Conservation (phyloP, 1,140 invertebrate genomes). For the Charaxes varanes region DNA sequence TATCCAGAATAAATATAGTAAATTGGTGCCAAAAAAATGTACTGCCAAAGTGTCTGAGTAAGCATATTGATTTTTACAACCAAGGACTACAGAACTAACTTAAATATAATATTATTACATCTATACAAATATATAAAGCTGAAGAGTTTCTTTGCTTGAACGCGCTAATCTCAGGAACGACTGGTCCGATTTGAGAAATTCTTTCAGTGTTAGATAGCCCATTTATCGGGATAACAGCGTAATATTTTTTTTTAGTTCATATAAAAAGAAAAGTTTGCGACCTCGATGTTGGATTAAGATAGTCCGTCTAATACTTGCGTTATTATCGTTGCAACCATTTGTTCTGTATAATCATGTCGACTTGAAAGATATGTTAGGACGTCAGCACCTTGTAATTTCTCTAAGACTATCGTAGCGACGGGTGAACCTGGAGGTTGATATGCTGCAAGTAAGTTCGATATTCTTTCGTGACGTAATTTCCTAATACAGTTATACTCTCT, state of each 20-base stretch:
- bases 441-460: slow-evolving; percentile 83
- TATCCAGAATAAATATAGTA: slow-evolving; percentile 5
- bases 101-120: no score
- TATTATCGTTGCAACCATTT: slow-evolving; percentile 89
- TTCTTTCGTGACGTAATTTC: slow-evolving; percentile 88
- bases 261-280: no score
- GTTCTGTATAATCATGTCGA: slow-evolving; percentile 91
- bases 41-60: slow-evolving; percentile 11
- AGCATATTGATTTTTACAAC: slow-evolving; percentile 5
- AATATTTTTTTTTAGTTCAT: no score
- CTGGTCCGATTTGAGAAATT: no score
- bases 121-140: no score
- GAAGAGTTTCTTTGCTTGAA: no score
- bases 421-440: slow-evolving; percentile 80
- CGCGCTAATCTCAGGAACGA: no score
- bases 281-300: no score
- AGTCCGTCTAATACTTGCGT: slow-evolving; percentile 89
- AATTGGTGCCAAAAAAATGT: slow-evolving; percentile 8
- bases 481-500: slow-evolving; percentile 89
- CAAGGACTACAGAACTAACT: slow-evolving; percentile 1
- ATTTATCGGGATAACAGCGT: no score
- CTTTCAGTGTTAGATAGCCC: no score
- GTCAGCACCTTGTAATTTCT: slow-evolving; percentile 94
- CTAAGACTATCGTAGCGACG: slow-evolving; percentile 84
- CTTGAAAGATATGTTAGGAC: slow-evolving; percentile 91